Evolutionary conservation across 2,888 invertebrate genomes (phyloP).

Genomic region (Caenorhabditis becei): DNA sequence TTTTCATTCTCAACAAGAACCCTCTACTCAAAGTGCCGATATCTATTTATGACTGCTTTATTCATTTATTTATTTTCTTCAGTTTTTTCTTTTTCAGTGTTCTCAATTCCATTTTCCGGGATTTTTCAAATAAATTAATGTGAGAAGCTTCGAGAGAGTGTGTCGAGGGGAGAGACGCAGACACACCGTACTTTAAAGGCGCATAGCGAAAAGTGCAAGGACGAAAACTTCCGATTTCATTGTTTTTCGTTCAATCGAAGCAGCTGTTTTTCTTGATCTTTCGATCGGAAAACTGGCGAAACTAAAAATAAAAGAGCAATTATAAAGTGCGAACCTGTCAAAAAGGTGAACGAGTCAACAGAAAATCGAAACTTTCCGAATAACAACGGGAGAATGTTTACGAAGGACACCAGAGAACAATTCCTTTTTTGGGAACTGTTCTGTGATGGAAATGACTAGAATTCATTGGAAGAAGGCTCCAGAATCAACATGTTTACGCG

Average conservation of each 20-base stretch:
- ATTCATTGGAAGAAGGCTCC: background rate
- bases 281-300: too few species aligned
- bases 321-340: too few species aligned
- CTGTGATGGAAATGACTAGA: background rate
- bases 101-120: background rate
- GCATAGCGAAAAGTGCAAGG: background rate
- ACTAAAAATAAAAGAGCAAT: too few species aligned
- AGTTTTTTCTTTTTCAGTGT: background rate
- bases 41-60: background rate
- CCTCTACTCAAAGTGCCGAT: background rate
- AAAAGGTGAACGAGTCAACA: background rate
- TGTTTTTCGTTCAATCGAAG: too few species aligned
- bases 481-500: conserved; percentile 40
- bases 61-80: background rate
- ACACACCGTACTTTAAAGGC: background rate
- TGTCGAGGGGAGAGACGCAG: background rate
- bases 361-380: background rate
- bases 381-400: background rate
- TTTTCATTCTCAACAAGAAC: background rate
- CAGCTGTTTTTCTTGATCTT: too few species aligned
- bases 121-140: background rate
- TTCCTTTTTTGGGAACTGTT: background rate
- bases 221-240: background rate
- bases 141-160: background rate
- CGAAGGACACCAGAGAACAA: background rate